Conservation (phyloP, 2,797 vertebrate genomes). For the Melopsittacus undulatus region DNA sequence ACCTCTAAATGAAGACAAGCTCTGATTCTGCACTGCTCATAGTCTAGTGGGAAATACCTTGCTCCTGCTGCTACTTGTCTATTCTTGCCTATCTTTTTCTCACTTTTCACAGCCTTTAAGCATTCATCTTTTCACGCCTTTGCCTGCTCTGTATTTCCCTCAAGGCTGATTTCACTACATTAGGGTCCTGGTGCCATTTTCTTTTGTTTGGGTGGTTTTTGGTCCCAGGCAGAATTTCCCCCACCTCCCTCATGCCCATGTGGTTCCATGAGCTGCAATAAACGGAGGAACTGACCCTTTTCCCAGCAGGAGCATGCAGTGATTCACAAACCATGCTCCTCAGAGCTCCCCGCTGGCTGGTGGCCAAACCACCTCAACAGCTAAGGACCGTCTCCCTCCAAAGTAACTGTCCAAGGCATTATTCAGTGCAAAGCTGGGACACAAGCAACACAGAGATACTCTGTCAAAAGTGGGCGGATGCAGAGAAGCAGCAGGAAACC, state of each 20-base stretch:
- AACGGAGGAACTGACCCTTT: background rate
- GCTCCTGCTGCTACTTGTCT: slow-evolving; percentile 47
- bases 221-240: background rate
- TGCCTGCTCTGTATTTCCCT: slow-evolving; percentile 63
- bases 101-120: slow-evolving; percentile 60
- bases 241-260: background rate
- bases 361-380: background rate
- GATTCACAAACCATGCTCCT: background rate
- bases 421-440: background rate
- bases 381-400: background rate
- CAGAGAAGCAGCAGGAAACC: background rate
- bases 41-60: slow-evolving; percentile 52
- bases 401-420: background rate
- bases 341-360: background rate
- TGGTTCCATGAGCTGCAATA: background rate
- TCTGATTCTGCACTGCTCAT: slow-evolving; percentile 1
- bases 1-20: background rate
- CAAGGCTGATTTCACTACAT: slow-evolving; percentile 46
- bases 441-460: background rate
- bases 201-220: background rate
- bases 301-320: background rate
- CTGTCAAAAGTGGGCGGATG: background rate
- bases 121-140: slow-evolving; percentile 62
- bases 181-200: background rate
- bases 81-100: slow-evolving; percentile 59